phyloP scores from a whole-genome alignment of 2,113 vertebrate species.

The Tretioscincus oriximinensis region DNA sequence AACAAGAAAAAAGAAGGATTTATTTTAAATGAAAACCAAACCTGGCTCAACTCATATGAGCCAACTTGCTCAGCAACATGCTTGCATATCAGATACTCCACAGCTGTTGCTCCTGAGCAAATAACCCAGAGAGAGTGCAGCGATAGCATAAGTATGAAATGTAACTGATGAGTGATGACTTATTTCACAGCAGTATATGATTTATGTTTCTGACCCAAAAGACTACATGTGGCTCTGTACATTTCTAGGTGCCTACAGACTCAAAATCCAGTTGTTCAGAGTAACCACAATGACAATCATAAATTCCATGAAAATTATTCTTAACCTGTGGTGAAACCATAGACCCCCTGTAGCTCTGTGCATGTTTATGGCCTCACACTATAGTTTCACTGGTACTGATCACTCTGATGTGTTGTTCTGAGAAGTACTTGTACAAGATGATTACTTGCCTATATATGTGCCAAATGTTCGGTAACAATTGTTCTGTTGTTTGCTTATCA shows the following conservation, averaged over 20 bases:
- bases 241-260: background rate
- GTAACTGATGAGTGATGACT: slow-evolving; percentile 51
- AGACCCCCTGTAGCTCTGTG: background rate
- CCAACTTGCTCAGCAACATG: slow-evolving; percentile 48
- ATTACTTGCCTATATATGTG: background rate
- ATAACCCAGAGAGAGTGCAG: slow-evolving; percentile 31
- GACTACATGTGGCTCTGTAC: slow-evolving; percentile 13
- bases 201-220: slow-evolving; percentile 47
- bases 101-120: slow-evolving; percentile 58
- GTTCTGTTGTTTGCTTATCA: background rate
- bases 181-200: slow-evolving; percentile 43
- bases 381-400: background rate
- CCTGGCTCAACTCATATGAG: slow-evolving; percentile 38
- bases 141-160: slow-evolving; percentile 31
- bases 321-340: background rate
- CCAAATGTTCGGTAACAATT: background rate
- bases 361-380: background rate
- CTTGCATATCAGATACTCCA: slow-evolving; percentile 42
- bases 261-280: slow-evolving; percentile 18
- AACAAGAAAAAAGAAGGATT: slow-evolving; percentile 10
- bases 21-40: slow-evolving; percentile 67
- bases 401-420: background rate
- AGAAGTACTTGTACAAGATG: background rate
- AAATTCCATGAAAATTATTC: slow-evolving; percentile 44
- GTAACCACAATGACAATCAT: slow-evolving; percentile 20